A percentile compares a stretch with the other conserved stretches of the same genome.
These are phyloP conservation scores for Eleutherodactylus coqui DNA, from an alignment of 2,797 vertebrate species.

Conservation along the genomic window DNA sequence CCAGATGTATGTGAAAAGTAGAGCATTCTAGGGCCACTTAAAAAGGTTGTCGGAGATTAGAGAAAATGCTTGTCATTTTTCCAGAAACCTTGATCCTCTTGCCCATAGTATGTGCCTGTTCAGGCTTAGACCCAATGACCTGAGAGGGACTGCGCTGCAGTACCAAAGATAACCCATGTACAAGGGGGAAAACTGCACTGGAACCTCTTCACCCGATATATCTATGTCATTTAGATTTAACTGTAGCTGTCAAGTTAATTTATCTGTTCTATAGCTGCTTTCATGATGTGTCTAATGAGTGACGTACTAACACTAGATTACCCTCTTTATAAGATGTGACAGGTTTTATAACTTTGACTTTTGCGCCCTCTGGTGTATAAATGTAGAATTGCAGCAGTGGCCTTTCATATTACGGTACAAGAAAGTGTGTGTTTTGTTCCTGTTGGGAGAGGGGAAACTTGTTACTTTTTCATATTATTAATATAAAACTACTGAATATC, in stretches of 20 bases:
- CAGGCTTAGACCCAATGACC: background rate
- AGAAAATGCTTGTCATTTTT: too few relatives aligned
- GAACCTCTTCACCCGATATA: too few relatives aligned
- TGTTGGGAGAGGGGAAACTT: background rate
- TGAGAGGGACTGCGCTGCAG: background rate
- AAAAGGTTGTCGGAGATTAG: too few relatives aligned
- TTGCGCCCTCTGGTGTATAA: slow-evolving; percentile 20
- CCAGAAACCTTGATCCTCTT: too few relatives aligned
- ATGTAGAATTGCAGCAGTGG: background rate
- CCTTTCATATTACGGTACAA: background rate
- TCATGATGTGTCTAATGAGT: background rate
- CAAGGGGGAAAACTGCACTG: too few relatives aligned
- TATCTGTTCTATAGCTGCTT: too few relatives aligned
- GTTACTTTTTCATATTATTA: background rate
- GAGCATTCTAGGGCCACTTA: too few relatives aligned
- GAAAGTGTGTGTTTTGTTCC: background rate
- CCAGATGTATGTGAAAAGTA: too few relatives aligned
- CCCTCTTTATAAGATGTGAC: background rate
- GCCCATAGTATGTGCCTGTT: background rate
- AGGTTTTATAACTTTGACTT: background rate
- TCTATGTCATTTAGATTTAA: too few relatives aligned
- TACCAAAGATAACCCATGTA: too few relatives aligned
- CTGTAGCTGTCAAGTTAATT: too few relatives aligned
- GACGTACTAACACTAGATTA: too few relatives aligned
- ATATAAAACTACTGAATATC: background rate